Conservation (phyloP, 2,113 vertebrate species). For the Indicator indicator region DNA sequence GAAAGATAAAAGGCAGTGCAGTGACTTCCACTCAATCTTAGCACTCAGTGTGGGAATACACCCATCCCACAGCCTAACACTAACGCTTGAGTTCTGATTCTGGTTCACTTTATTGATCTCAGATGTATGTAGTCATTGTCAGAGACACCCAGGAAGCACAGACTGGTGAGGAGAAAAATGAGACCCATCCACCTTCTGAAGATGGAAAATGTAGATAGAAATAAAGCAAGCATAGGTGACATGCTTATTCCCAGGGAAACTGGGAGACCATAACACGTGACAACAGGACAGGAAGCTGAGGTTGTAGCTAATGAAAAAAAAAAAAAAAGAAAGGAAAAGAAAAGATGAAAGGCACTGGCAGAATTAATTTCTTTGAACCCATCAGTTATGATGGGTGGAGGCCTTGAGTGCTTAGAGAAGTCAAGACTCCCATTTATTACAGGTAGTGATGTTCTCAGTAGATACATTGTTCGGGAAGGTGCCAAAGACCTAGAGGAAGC, state of each 20-base stretch:
- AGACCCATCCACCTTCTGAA: not conserved
- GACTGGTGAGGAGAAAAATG: not conserved
- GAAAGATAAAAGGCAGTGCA: slow-evolving; percentile 62
- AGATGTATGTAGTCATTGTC: not conserved
- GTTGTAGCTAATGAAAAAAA: not conserved
- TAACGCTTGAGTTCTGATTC: not conserved
- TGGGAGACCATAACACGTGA: not conserved
- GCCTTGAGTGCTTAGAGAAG: not conserved
- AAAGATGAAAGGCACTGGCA: slow-evolving; percentile 13
- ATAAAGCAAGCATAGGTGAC: not conserved
- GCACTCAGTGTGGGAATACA: not conserved
- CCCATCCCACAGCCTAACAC: not conserved
- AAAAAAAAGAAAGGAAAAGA: not conserved
- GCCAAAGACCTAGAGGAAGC: slow-evolving; percentile 50
- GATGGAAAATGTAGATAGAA: not conserved
- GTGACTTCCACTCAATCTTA: slow-evolving; percentile 46
- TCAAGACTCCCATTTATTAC: slow-evolving; percentile 24
- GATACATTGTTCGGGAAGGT: not conserved
- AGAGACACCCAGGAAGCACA: not conserved
- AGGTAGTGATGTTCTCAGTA: slow-evolving; percentile 48
- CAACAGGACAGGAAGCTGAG: not conserved
- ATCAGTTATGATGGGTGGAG: slow-evolving; percentile 34
- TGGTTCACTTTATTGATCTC: not conserved
- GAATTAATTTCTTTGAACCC: slow-evolving; percentile 36
- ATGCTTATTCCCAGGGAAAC: not conserved